These are phyloP conservation scores for Charaxes varanes DNA, from an alignment of 1,140 invertebrate genomes.

Conservation along the genomic window DNA sequence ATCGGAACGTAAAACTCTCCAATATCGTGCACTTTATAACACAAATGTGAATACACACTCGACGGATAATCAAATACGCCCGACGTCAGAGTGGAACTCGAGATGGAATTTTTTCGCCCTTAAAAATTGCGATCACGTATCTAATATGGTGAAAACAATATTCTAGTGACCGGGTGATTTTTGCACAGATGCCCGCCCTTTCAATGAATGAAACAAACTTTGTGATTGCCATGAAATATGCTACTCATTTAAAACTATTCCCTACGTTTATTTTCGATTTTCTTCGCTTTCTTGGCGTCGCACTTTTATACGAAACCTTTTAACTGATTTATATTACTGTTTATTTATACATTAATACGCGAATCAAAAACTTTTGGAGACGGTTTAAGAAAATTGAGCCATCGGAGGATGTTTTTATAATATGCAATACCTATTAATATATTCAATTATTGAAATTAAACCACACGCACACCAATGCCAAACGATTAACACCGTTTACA, in stretches of 20 bases:
- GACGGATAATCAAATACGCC: conserved; percentile 60
- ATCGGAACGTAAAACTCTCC: conserved; percentile 57
- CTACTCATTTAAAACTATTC: conserved; percentile 2
- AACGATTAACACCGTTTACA: too few species aligned
- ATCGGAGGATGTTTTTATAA: too few species aligned
- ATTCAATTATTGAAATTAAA: too few species aligned
- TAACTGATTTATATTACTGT: too few species aligned
- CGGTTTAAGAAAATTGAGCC: too few species aligned
- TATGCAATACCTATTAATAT: too few species aligned
- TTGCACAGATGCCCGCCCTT: conserved; percentile 65
- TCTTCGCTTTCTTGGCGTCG: not conserved
- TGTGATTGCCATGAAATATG: conserved; percentile 18
- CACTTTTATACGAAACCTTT: too few species aligned
- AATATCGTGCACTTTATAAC: conserved; percentile 64
- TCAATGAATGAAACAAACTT: conserved; percentile 25
- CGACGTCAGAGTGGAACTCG: conserved; percentile 45
- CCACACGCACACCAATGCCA: too few species aligned
- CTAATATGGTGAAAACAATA: conserved; percentile 75
- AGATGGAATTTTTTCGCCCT: conserved; percentile 69
- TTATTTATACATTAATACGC: too few species aligned
- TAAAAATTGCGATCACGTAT: conserved; percentile 73
- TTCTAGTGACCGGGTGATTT: conserved; percentile 73
- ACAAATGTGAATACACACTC: conserved; percentile 59
- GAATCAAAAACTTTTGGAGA: too few species aligned
- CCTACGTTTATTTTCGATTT: not conserved